phyloP scores from a whole-genome alignment of 2,797 vertebrate genomes.

The Pelodytes ibericus region DNA sequence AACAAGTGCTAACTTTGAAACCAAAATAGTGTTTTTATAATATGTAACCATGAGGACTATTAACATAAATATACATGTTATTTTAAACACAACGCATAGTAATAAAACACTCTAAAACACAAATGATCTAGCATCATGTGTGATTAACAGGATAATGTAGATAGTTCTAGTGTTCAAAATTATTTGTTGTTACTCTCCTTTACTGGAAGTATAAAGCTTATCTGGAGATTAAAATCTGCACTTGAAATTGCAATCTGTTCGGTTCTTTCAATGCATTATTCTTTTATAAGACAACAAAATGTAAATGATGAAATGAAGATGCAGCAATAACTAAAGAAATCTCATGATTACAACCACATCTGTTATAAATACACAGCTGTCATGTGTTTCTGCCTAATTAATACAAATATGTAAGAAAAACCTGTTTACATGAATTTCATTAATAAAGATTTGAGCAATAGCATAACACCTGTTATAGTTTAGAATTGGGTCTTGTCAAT shows the following conservation, averaged over 20 bases:
- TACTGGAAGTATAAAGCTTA: constrained; percentile 24
- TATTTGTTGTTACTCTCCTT: constrained; percentile 7
- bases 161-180: constrained; percentile 1
- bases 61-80: too few relatives aligned
- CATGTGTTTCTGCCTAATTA: constrained; percentile 4
- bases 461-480: too few relatives aligned
- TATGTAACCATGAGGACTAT: too few relatives aligned
- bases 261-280: constrained; percentile 21
- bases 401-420: not conserved
- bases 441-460: too few relatives aligned
- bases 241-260: constrained; percentile 39
- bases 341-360: constrained; percentile 30
- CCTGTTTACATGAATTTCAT: too few relatives aligned
- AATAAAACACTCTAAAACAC: too few relatives aligned
- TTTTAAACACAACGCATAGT: too few relatives aligned
- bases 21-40: too few relatives aligned
- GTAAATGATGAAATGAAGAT: constrained; percentile 34
- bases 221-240: constrained; percentile 29
- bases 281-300: constrained; percentile 31
- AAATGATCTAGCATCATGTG: not conserved
- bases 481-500: too few relatives aligned
- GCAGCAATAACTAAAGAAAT: constrained; percentile 28
- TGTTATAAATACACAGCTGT: constrained; percentile 13
- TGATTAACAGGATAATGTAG: constrained; percentile 5
- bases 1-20: too few relatives aligned